Evolutionary conservation across 2,797 vertebrate species (phyloP).

Genomic region (Xenopus petersii): DNA sequence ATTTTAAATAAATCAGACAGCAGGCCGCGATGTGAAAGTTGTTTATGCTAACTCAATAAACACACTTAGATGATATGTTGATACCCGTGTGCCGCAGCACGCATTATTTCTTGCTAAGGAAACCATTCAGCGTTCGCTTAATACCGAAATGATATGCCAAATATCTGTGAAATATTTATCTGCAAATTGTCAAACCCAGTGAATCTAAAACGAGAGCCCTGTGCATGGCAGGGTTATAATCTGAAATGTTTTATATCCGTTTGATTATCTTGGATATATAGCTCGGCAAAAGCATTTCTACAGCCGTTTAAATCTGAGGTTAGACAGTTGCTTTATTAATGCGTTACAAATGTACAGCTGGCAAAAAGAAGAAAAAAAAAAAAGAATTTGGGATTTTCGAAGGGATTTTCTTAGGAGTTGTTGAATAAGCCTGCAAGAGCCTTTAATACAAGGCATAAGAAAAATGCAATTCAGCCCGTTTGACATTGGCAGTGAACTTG

Average conservation of each 20-base stretch:
- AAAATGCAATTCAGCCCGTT: not conserved
- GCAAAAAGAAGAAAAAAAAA: not conserved
- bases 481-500: not conserved
- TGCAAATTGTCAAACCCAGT: too few relatives aligned
- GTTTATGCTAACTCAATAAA: too few relatives aligned
- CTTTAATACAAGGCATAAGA: not conserved
- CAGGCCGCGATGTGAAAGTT: too few relatives aligned
- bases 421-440: not conserved
- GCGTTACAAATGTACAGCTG: not conserved
- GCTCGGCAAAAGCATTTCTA: not conserved
- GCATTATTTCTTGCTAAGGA: not conserved
- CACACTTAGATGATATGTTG: too few relatives aligned
- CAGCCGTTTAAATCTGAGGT: not conserved
- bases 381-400: not conserved
- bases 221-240: not conserved
- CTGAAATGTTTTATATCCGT: not conserved
- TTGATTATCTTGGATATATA: not conserved
- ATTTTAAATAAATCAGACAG: too few relatives aligned
- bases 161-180: too few relatives aligned
- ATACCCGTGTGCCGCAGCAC: not conserved
- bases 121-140: not conserved
- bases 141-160: not conserved
- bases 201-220: too few relatives aligned
- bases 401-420: not conserved
- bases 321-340: not conserved